Base-by-base conservation (phyloP, 1,140 invertebrate species). In the honey bee (Apis mellifera) region DNA sequence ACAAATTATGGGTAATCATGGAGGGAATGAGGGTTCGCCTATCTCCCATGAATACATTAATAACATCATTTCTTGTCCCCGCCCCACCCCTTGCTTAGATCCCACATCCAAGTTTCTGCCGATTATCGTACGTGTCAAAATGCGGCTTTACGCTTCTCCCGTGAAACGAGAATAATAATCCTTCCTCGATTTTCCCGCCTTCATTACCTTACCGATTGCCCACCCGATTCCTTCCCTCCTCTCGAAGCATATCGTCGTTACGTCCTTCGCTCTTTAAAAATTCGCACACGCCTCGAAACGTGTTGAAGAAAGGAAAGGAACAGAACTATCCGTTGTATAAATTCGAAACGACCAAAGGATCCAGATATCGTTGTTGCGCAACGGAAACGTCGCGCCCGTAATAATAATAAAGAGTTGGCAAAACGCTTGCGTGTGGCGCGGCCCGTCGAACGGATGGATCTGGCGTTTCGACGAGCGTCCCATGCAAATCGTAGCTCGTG, bases 41-140 rank as follows among this genome's bases (percentile, higher is more conserved):
- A 89, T 84, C 86, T 91, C 88, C 89, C 78, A 86, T 84, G 90
- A 91, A 90, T 89, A 90, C 89, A 90, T 90, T 91, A 90, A 90
- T 89, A 90, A 90, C 90, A 86, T 89, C 86, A 86, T 88, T 89
- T 74, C 84, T 86, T 82, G 26, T 21, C 12, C 8, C 48, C 13
- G 7, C n/a, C 8, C 42, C 21, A 42, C 32, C 32, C 32, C 32
- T 42, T 7, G 74, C 71, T 69, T 69, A 57, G 82, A 82, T 86
- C 89, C 83, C 73, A 71, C 81, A 75, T 54, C 32, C 0, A 42
- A 57, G 69, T 74, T 84, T 66, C 17, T 84, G 82, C 84, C 89
- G 84, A 90, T 91, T 88, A 83, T 81, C 66, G 86, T 90, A 91
- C 90, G 89, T 91, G 90, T 84, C 84, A 86, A 91, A 90, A 90